Conservation (phyloP, 2,113 vertebrate genomes). For the Phalacrocorax carbo region DNA sequence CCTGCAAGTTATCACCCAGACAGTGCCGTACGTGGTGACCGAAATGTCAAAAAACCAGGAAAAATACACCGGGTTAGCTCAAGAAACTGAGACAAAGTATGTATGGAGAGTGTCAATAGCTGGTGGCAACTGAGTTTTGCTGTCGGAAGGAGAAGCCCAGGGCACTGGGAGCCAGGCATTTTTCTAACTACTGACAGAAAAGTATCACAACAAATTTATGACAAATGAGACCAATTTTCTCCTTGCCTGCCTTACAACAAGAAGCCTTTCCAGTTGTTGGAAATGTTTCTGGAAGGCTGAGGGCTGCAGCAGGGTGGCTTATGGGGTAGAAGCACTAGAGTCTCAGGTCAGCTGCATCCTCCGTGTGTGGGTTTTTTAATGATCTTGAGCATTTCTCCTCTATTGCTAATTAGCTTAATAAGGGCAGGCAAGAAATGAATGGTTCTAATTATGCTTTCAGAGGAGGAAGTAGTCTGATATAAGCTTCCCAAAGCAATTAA, state of each 20-base stretch:
- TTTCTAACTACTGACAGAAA: too few relatives aligned
- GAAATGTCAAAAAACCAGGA: too few relatives aligned
- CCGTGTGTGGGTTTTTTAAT: not conserved
- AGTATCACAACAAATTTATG: too few relatives aligned
- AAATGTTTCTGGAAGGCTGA: not conserved
- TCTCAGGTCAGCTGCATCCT: not conserved
- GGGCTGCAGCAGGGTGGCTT: not conserved
- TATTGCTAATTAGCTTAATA: not conserved
- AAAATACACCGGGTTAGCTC: too few relatives aligned
- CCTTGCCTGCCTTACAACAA: not conserved
- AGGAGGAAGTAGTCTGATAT: not conserved
- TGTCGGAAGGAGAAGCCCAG: too few relatives aligned
- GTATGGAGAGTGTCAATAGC: too few relatives aligned
- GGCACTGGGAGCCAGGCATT: too few relatives aligned
- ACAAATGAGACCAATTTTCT: not conserved
- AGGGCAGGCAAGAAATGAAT: not conserved
- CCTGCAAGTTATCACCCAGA: too few relatives aligned
- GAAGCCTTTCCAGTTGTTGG: not conserved
- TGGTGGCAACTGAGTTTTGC: too few relatives aligned
- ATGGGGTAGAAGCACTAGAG: accelerated
- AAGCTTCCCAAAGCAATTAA: not conserved
- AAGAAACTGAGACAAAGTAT: too few relatives aligned
- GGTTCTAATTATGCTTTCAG: not conserved
- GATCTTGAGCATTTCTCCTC: not conserved
- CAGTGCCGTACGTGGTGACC: too few relatives aligned